A percentile compares a stretch with the other conserved stretches of the same genome.
These are phyloP conservation scores for Halocaridina rubra DNA, from an alignment of 2,888 invertebrate species.

Conservation along the genomic window DNA sequence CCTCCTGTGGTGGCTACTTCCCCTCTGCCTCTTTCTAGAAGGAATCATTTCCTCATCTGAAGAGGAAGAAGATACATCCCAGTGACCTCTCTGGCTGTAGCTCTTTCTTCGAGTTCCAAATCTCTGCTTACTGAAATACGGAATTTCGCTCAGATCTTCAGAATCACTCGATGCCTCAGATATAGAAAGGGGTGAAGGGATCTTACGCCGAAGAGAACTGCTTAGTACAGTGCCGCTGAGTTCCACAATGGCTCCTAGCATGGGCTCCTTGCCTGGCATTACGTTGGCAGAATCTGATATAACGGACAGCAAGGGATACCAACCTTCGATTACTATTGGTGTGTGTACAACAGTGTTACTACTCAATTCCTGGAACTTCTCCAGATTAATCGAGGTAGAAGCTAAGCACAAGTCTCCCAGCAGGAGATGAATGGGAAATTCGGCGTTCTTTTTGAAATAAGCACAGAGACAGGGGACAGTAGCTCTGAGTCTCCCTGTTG, in stretches of 20 bases:
- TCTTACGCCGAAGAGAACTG: not conserved
- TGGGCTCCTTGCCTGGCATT: slow-evolving; percentile 12
- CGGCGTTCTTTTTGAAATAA: slow-evolving; percentile 44
- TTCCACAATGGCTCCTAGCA: slow-evolving; percentile 13
- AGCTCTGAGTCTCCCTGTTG: slow-evolving; percentile 27
- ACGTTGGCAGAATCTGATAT: slow-evolving; percentile 7
- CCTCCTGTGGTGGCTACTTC: not conserved
- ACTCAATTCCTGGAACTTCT: not conserved
- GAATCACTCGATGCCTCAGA: not conserved
- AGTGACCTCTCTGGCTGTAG: not conserved
- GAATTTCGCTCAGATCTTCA: not conserved
- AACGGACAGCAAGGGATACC: slow-evolving; percentile 15
- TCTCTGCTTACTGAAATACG: not conserved
- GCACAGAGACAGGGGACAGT: slow-evolving; percentile 20
- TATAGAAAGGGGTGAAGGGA: not conserved
- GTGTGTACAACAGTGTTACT: not conserved
- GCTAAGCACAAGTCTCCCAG: slow-evolving; percentile 35
- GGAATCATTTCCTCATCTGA: not conserved
- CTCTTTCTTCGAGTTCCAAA: not conserved
- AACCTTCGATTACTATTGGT: slow-evolving; percentile 29
- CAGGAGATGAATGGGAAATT: slow-evolving; percentile 39
- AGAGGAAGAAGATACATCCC: not conserved
- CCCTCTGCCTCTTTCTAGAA: not conserved
- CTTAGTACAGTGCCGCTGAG: not conserved
- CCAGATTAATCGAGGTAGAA: slow-evolving; percentile 14